phyloP scores from a whole-genome alignment of 2,113 vertebrate species.

The Sphyrna mokarran region DNA sequence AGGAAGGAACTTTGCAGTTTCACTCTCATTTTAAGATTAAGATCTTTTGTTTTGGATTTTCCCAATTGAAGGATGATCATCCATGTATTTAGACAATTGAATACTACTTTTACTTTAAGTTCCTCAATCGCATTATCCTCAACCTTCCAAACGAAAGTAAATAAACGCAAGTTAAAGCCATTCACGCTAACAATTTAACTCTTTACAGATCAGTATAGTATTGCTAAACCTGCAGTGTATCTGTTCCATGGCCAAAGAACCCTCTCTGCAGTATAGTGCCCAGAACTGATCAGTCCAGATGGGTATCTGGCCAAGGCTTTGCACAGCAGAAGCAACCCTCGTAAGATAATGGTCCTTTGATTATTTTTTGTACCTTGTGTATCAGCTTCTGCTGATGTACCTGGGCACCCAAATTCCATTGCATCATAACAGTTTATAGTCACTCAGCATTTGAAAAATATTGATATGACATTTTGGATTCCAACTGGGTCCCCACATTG shows the following conservation, averaged over 20 bases:
- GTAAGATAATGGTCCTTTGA: not conserved
- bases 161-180: not conserved
- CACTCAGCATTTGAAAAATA: not conserved
- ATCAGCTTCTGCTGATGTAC: not conserved
- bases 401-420: not conserved
- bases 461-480: not conserved
- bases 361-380: not conserved
- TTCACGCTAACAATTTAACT: not conserved
- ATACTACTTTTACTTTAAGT: not conserved
- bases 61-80: not conserved
- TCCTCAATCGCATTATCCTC: not conserved
- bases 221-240: not conserved
- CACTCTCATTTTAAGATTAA: not conserved
- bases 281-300: too few species aligned
- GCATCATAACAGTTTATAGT: not conserved
- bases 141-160: not conserved
- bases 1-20: not conserved
- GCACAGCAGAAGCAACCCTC: not conserved
- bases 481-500: not conserved
- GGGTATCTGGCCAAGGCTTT: too few species aligned
- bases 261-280: not conserved
- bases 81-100: not conserved
- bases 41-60: not conserved
- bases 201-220: not conserved
- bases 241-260: not conserved